Conservation (phyloP, 2,113 vertebrate genomes). For the Zootoca vivipara region DNA sequence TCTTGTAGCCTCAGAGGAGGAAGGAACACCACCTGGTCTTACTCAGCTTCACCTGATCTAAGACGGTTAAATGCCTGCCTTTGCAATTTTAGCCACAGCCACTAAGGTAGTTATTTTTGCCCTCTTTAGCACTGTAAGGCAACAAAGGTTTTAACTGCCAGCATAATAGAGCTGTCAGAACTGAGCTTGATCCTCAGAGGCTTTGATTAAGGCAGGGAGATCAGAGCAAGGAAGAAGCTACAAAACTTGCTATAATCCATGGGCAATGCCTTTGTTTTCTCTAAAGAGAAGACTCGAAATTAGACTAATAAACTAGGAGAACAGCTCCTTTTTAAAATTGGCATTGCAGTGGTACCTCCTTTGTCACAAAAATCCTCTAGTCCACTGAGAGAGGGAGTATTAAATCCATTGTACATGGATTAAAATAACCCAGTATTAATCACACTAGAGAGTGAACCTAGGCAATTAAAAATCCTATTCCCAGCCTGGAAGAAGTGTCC, state of each 20-base stretch:
- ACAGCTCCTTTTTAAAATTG: neutral
- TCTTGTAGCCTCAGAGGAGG: neutral
- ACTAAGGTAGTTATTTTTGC: neutral
- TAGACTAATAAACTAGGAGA: neutral
- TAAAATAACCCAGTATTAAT: slow-evolving; percentile 7
- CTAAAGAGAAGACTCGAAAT: slow-evolving; percentile 2
- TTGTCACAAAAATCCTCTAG: neutral
- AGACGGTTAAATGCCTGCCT: neutral
- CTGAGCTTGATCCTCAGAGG: slow-evolving; percentile 11
- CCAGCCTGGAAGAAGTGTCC: neutral
- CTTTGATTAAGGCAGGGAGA: slow-evolving; percentile 19
- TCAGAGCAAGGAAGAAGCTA: neutral
- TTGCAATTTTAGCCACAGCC: neutral
- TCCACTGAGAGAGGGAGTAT: neutral
- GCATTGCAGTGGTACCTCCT: neutral
- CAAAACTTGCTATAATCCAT: slow-evolving; percentile 15
- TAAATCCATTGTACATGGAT: neutral
- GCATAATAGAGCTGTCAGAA: slow-evolving; percentile 16
- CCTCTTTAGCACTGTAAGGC: neutral
- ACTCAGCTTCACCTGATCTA: neutral
- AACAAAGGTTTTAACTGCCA: slow-evolving; percentile 17
- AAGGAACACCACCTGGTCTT: neutral
- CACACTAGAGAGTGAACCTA: neutral
- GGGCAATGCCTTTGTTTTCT: slow-evolving; percentile 8
- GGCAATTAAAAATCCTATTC: slow-evolving; percentile 4